Base-by-base conservation (phyloP, 1,140 invertebrate species). In the Cotesia vestalis region DNA sequence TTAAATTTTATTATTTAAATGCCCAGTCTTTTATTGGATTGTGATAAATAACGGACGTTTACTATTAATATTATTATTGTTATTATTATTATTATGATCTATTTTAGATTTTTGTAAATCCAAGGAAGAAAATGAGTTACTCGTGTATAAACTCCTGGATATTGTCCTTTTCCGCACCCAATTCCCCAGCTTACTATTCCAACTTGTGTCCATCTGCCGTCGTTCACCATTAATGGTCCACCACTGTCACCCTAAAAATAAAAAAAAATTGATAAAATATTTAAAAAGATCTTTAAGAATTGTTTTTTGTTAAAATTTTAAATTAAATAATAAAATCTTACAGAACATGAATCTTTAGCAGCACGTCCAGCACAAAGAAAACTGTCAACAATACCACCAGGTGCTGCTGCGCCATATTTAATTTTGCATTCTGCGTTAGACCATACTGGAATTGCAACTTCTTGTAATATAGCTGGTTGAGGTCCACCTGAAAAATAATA, bases 181-280 rank as follows among this genome's bases (percentile, higher is more conserved):
- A 96, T 95, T 34, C 97, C 97, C 94, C 94, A 98, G 12, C 94
- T 96, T 0, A 97, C 95, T 11, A 98, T 91, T 40, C 96, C 96
- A 1, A 96, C 93, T 87, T 95, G 93, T 0, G 90, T 93, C 91
- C 94, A 95, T 70, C 90, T 89, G 35, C 92, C 92, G 55, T 92
- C 90, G 76, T 93, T 92, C 11, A 96, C 91, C 89, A 96, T 93
- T 78, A 98, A 86, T 2, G 96, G 95, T 62, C 96, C 96, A 8
- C 95, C 96, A 78, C 94, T 96, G 85, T 97, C 96, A 73, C 95
- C 95, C 95, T 97, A 82, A 12, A 71, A 55, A 34, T 53, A 20
- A 61, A 59, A 51, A 51, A 53, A 51, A 40, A 4, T 57, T 1
- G 34, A 61, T 12, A 34, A 36, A 20, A 36, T 34, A 27, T 4